These are phyloP conservation scores for Caretta caretta DNA, from an alignment of 2,113 vertebrate species.

Conservation along the genomic window DNA sequence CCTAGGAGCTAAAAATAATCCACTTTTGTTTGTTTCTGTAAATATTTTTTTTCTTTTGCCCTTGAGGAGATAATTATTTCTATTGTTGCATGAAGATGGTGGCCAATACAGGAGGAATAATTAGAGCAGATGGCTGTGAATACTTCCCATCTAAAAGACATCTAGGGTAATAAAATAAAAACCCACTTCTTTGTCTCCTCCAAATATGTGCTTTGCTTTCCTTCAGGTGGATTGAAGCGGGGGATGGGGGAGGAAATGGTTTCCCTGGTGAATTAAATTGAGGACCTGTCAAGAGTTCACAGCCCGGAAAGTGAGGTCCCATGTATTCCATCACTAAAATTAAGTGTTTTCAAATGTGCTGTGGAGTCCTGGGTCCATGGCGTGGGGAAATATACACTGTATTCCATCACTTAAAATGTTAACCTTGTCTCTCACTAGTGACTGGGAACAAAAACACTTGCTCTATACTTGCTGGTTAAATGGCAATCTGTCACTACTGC, in stretches of 20 bases:
- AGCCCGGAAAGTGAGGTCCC: slow-evolving; percentile 68
- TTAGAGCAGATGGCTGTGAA: slow-evolving; percentile 83
- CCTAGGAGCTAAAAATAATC: slow-evolving; percentile 80
- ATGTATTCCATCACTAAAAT: slow-evolving; percentile 84
- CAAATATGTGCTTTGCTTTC: slow-evolving; percentile 67
- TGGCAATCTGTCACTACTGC: slow-evolving; percentile 79
- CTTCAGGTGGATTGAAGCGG: slow-evolving; percentile 73
- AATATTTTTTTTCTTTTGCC: slow-evolving; percentile 72
- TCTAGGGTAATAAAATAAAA: slow-evolving; percentile 62
- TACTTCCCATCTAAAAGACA: slow-evolving; percentile 72
- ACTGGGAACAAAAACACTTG: slow-evolving; percentile 74
- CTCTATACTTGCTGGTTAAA: slow-evolving; percentile 76
- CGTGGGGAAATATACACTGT: slow-evolving; percentile 71
- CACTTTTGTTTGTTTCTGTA: slow-evolving; percentile 83
- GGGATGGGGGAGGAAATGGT: slow-evolving; percentile 58
- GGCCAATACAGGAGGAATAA: slow-evolving; percentile 81
- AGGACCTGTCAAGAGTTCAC: slow-evolving; percentile 80
- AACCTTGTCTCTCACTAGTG: slow-evolving; percentile 83
- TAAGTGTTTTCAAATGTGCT: slow-evolving; percentile 76
- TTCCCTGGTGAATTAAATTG: slow-evolving; percentile 72
- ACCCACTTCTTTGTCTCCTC: slow-evolving; percentile 58
- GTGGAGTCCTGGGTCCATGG: slow-evolving; percentile 68
- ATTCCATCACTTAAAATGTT: slow-evolving; percentile 85
- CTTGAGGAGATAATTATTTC: slow-evolving; percentile 84
- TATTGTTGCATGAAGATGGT: slow-evolving; percentile 80